These are phyloP conservation scores for Pterophyllum scalare DNA, from an alignment of 2,113 vertebrate genomes.

Conservation along the genomic window DNA sequence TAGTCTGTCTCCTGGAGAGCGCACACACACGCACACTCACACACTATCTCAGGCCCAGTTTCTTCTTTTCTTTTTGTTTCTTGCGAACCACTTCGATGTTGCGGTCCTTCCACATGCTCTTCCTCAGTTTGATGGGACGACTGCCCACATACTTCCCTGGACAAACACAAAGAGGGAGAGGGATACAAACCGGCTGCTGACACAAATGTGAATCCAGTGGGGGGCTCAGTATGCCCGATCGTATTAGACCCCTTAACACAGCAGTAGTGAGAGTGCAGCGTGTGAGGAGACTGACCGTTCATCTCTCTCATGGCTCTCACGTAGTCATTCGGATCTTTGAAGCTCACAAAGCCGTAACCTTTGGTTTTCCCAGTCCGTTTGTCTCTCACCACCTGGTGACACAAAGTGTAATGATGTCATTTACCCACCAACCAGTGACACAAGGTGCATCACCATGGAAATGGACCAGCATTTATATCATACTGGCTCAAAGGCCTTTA, in stretches of 20 bases:
- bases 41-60: constrained; percentile 90
- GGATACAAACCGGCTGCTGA: not conserved
- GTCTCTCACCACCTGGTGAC: constrained; percentile 86
- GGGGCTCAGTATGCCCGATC: fast-evolving
- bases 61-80: constrained; percentile 95
- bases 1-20: not conserved
- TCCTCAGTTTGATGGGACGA: constrained; percentile 93
- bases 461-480: not conserved
- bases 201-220: not conserved
- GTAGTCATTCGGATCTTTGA: constrained; percentile 94
- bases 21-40: not conserved
- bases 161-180: not conserved
- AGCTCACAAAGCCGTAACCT: constrained; percentile 94
- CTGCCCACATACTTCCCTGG: constrained; percentile 93
- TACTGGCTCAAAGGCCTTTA: too few species aligned
- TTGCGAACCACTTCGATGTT: constrained; percentile 92
- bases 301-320: constrained; percentile 94
- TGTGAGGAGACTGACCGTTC: constrained; percentile 84
- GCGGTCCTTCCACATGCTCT: constrained; percentile 94
- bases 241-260: not conserved
- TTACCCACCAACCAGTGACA: not conserved
- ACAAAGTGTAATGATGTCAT: not conserved
- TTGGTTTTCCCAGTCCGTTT: constrained; percentile 94
- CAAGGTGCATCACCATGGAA: not conserved
- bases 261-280: too few species aligned